Evolutionary conservation across 2,113 vertebrate genomes (phyloP).

Genomic region (Spheniscus mendiculus): DNA sequence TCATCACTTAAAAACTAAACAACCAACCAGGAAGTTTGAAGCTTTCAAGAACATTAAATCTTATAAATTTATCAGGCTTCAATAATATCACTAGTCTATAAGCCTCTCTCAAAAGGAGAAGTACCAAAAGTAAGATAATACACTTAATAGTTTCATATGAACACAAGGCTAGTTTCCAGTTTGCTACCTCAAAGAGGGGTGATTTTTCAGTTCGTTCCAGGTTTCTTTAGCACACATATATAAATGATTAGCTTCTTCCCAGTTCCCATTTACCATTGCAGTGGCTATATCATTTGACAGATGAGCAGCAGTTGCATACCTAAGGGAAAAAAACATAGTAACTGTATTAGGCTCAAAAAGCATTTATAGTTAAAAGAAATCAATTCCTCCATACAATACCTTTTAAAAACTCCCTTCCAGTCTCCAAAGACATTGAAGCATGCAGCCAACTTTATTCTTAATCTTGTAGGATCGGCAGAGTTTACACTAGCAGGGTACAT

Average conservation of each 20-base stretch:
- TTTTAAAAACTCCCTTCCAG: not conserved
- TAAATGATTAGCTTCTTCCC: conserved; percentile 83
- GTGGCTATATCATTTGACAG: conserved; percentile 80
- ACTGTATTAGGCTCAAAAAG: not conserved
- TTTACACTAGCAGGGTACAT: not conserved
- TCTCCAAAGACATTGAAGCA: not conserved
- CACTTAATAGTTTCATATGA: not conserved
- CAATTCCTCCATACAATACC: not conserved
- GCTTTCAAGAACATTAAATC: not conserved
- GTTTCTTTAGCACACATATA: conserved; percentile 76
- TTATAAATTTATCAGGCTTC: not conserved
- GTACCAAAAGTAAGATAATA: not conserved
- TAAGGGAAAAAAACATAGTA: conserved; percentile 14
- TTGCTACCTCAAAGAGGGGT: conserved; percentile 81
- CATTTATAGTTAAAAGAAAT: not conserved
- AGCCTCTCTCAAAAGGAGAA: not conserved
- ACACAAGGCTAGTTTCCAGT: not conserved
- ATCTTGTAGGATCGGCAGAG: not conserved
- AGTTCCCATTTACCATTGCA: conserved; percentile 84
- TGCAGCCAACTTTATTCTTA: not conserved
- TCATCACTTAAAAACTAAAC: not conserved
- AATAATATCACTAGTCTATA: not conserved
- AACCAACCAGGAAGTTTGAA: not conserved
- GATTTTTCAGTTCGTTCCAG: conserved; percentile 79
- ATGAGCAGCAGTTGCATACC: conserved; percentile 84